Conservation (phyloP, 37 sponge, comb jelly and placozoan species). For the Halichondria panicea region DNA sequence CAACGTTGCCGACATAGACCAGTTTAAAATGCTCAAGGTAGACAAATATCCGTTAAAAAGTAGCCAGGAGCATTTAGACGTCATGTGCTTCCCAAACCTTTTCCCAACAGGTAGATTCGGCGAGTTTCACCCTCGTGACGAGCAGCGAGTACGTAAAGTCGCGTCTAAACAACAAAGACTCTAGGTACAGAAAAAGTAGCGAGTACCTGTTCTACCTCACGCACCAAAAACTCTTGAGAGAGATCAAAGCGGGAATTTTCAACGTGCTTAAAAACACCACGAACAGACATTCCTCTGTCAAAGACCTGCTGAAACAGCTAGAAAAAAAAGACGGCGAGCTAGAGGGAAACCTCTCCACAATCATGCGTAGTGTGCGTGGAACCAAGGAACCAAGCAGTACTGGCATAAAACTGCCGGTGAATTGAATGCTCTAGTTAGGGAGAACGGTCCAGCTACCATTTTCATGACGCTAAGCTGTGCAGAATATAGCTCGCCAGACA, state of each 20-base stretch:
- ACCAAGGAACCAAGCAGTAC: too few relatives aligned
- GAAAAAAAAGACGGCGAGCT: too few relatives aligned
- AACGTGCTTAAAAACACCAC: slow-evolving; percentile 36
- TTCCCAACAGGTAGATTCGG: slow-evolving; percentile 42
- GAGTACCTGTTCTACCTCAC: slow-evolving; percentile 52
- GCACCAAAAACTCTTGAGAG: slow-evolving; percentile 48
- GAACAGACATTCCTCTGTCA: too few relatives aligned
- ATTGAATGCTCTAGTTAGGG: too few relatives aligned
- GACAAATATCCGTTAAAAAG: slow-evolving; percentile 36
- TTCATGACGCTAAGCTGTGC: too few relatives aligned
- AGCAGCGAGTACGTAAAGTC: slow-evolving; percentile 54
- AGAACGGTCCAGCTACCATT: too few relatives aligned
- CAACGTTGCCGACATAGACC: slow-evolving; percentile 40
- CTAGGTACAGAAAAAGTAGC: slow-evolving; percentile 44
- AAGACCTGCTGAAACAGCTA: too few relatives aligned
- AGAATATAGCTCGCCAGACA: too few relatives aligned
- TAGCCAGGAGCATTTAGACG: slow-evolving; percentile 29
- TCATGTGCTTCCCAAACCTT: slow-evolving; percentile 47
- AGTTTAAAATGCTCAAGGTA: slow-evolving; percentile 58
- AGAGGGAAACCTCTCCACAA: too few relatives aligned
- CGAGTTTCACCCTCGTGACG: too few relatives aligned
- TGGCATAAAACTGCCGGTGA: too few relatives aligned
- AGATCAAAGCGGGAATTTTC: slow-evolving; percentile 36
- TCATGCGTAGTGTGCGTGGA: too few relatives aligned
- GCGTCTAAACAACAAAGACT: slow-evolving; percentile 47